Conservation (phyloP, 2,797 vertebrate species). For the Liasis olivaceus region DNA sequence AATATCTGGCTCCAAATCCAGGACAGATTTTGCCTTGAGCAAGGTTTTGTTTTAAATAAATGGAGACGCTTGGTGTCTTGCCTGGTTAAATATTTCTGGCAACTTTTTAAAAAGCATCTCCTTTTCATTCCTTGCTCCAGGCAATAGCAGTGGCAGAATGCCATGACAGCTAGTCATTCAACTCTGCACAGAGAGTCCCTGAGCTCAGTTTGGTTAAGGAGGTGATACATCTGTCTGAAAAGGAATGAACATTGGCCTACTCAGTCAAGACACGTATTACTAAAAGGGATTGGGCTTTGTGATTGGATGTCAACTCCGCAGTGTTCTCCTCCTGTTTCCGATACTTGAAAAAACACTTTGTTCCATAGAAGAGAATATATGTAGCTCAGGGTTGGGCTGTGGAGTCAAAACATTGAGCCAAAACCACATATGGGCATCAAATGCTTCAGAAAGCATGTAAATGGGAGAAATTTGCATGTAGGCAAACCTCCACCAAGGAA, state of each 20-base stretch:
- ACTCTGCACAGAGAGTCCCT: background rate
- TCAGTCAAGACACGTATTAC: background rate
- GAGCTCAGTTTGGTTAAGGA: background rate
- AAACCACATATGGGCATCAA: background rate
- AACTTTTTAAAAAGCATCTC: background rate
- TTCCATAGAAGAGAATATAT: background rate
- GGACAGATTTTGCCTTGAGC: background rate
- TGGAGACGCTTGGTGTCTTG: background rate
- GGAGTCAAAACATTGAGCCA: background rate
- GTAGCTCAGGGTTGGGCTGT: background rate
- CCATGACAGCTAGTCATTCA: background rate
- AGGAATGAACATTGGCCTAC: background rate
- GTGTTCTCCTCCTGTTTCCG: background rate
- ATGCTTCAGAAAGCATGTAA: background rate
- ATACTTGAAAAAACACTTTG: background rate
- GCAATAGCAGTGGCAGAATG: background rate
- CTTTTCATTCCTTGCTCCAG: background rate
- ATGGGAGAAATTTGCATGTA: background rate
- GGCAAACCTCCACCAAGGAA: background rate
- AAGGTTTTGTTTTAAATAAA: background rate
- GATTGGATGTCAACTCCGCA: background rate
- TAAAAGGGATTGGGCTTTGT: background rate
- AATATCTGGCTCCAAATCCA: background rate
- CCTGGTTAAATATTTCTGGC: background rate
- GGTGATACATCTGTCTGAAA: background rate